Conservation (phyloP, 2,888 invertebrate genomes). For the Bombylius major region DNA sequence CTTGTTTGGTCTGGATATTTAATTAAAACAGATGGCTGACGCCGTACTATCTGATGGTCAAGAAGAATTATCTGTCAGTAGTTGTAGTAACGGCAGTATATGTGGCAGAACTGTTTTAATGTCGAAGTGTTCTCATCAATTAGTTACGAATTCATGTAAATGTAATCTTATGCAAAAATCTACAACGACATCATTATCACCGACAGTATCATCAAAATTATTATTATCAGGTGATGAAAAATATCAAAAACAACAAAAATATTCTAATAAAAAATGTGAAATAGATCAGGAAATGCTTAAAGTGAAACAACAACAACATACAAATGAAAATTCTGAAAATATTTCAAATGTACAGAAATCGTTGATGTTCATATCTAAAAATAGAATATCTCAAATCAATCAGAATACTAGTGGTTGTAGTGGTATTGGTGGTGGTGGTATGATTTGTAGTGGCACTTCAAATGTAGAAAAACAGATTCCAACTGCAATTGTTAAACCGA, state of each 20-base stretch:
- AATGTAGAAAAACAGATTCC: conserved; percentile 15
- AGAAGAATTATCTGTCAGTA: conserved; percentile 17
- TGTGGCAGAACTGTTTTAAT: background rate
- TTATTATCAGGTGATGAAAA: background rate
- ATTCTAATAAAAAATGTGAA: background rate
- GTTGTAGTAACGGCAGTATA: conserved; percentile 6
- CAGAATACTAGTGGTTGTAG: background rate
- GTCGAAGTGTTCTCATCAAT: background rate
- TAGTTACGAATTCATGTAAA: background rate
- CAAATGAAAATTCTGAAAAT: background rate
- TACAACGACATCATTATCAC: background rate
- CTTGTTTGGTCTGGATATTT: background rate
- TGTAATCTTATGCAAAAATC: conserved; percentile 8
- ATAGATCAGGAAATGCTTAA: background rate
- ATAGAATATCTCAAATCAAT: conserved; percentile 3
- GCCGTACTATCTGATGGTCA: conserved; percentile 21
- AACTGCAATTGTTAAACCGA: conserved; percentile 23
- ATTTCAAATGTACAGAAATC: background rate
- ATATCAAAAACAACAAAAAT: background rate
- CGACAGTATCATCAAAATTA: background rate
- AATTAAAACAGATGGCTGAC: conserved; percentile 19
- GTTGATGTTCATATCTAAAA: conserved; percentile 10
- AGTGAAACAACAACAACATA: background rate
- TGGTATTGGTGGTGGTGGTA: background rate
- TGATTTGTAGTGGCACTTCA: background rate